These are phyloP conservation scores for Porites divaricata DNA, from an alignment of 92 coral and sea anemone genomes.

Conservation along the genomic window DNA sequence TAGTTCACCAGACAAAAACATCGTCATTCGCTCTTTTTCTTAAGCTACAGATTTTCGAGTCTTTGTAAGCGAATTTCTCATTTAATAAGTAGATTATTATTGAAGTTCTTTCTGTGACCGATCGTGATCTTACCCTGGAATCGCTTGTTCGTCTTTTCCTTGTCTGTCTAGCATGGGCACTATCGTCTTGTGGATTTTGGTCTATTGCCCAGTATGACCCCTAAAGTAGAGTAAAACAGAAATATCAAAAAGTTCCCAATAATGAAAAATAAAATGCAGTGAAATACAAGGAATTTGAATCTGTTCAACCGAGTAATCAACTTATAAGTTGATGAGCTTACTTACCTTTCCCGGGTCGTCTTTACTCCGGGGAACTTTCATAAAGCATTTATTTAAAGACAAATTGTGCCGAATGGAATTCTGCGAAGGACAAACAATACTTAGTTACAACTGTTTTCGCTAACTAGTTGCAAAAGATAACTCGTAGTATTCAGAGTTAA, in stretches of 20 bases:
- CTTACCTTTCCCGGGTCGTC: slow-evolving; percentile 96
- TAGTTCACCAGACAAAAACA: not conserved
- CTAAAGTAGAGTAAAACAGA: slow-evolving; percentile 37
- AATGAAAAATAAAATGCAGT: not conserved
- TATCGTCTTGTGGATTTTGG: slow-evolving; percentile 94
- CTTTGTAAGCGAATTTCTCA: not conserved
- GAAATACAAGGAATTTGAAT: not conserved
- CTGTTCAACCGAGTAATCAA: not conserved
- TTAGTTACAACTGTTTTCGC: slow-evolving; percentile 6
- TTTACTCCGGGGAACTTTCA: slow-evolving; percentile 97
- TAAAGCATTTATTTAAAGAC: slow-evolving; percentile 93
- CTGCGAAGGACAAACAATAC: slow-evolving; percentile 58
- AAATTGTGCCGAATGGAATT: slow-evolving; percentile 96
- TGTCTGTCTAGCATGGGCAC: slow-evolving; percentile 78
- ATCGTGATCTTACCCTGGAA: slow-evolving; percentile 76
- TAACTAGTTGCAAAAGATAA: slow-evolving; percentile 26
- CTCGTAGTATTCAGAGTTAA: not conserved
- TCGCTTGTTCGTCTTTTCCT: slow-evolving; percentile 92
- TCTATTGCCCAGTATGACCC: slow-evolving; percentile 99
- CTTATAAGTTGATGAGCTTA: not conserved
- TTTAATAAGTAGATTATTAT: not conserved
- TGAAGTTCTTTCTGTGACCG: not conserved
- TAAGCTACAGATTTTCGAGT: not conserved
- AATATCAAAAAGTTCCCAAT: not conserved
- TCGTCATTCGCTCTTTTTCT: not conserved